Evolutionary conservation across 2,888 invertebrate genomes (phyloP).

Genomic region (Ophioninae sp.): DNA sequence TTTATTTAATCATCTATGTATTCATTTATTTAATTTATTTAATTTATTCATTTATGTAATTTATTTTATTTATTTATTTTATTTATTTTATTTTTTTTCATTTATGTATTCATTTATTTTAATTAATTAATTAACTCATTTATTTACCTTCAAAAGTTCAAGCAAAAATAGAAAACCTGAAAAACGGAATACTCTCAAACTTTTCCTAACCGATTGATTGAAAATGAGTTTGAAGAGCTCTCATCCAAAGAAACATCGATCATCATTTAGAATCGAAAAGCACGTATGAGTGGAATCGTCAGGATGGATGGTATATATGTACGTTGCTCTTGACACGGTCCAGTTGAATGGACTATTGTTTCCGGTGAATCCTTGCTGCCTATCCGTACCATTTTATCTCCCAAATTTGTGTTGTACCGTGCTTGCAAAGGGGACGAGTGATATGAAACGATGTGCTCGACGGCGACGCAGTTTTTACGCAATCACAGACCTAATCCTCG

Average conservation of each 20-base stretch:
- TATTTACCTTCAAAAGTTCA: neutral
- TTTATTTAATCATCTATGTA: too few species aligned
- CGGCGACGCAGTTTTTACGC: slow-evolving; percentile 20
- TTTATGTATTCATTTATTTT: too few species aligned
- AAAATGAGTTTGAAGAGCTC: neutral
- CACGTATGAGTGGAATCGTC: neutral
- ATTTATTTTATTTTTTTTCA: too few species aligned
- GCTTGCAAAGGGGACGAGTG: neutral
- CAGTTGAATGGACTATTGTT: slow-evolving; percentile 71
- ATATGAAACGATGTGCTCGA: slow-evolving; percentile 32
- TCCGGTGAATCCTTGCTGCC: slow-evolving; percentile 32
- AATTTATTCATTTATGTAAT: too few species aligned
- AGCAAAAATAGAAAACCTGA: neutral
- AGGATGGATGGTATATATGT: neutral
- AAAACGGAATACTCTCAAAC: neutral
- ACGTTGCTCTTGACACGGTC: slow-evolving; percentile 72
- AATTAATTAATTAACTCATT: neutral
- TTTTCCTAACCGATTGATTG: slow-evolving; percentile 6
- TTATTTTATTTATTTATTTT: too few species aligned
- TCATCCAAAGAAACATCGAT: slow-evolving; percentile 5
- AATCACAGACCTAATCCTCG: slow-evolving; percentile 39
- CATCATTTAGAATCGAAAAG: slow-evolving; percentile 30
- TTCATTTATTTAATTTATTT: neutral
- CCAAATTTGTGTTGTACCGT: slow-evolving; percentile 8
- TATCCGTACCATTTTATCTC: slow-evolving; percentile 15